A percentile compares a stretch with the other conserved stretches of the same genome.
These are phyloP conservation scores for Copidosoma floridanum DNA, from an alignment of 1,140 invertebrate genomes.

Conservation along the genomic window DNA sequence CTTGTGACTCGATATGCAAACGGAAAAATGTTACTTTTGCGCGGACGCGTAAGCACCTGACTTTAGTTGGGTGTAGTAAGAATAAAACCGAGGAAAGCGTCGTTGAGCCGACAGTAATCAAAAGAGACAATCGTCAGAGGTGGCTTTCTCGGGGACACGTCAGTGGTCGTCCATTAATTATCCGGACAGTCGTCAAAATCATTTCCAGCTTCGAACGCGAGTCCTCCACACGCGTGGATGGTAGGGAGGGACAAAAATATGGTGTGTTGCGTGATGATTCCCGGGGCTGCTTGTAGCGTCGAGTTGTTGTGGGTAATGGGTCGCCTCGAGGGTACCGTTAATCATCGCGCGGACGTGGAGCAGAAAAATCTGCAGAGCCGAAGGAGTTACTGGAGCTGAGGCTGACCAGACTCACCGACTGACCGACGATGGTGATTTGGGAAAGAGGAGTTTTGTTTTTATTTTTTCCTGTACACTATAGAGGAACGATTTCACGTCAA, in stretches of 20 bases:
- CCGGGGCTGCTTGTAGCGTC: neutral
- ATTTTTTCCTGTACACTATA: neutral
- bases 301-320: conserved; percentile 10
- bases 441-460: neutral
- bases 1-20: too few species aligned
- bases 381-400: neutral
- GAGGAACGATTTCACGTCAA: too few species aligned
- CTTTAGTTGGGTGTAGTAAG: too few species aligned
- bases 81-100: too few species aligned
- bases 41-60: too few species aligned
- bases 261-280: neutral
- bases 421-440: conserved; percentile 45
- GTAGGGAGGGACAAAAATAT: neutral
- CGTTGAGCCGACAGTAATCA: neutral
- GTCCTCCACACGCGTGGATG: neutral
- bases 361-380: neutral
- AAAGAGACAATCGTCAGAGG: too few species aligned
- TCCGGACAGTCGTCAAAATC: neutral
- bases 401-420: neutral
- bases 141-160: conserved; percentile 2
- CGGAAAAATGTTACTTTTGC: too few species aligned
- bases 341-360: conserved; percentile 36
- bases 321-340: conserved; percentile 41
- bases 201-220: neutral
- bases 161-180: conserved; percentile 19